A percentile compares a stretch with the other conserved stretches of the same genome.
Evolutionary conservation across 2,113 vertebrate species (phyloP).

Genomic region (Accipiter virgatus): DNA sequence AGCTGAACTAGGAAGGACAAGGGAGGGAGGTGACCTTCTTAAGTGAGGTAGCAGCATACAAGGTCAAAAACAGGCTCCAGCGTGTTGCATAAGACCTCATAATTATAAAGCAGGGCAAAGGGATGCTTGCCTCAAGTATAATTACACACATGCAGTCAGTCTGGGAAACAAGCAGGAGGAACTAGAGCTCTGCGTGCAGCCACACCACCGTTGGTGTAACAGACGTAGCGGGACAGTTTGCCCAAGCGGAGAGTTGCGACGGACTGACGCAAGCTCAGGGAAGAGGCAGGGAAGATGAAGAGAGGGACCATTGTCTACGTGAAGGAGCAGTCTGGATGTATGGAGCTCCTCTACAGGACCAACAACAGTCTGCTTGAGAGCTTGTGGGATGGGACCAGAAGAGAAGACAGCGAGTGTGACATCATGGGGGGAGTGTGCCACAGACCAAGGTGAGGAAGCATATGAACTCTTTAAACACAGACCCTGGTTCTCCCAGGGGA

Average conservation of each 20-base stretch:
- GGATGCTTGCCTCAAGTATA: not conserved
- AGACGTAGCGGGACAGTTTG: not conserved
- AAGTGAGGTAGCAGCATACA: not conserved
- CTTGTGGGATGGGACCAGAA: not conserved
- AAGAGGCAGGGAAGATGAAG: not conserved
- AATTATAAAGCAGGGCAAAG: not conserved
- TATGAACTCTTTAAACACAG: not conserved
- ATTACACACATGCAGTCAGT: not conserved
- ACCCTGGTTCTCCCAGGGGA: not conserved
- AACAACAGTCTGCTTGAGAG: not conserved
- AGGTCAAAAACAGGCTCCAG: not conserved
- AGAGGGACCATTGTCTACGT: not conserved
- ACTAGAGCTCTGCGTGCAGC: not conserved
- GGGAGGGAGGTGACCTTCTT: not conserved
- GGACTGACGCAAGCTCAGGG: not conserved
- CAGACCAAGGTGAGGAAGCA: not conserved
- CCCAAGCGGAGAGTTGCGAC: not conserved
- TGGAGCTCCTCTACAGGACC: not conserved
- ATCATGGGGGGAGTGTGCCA: not conserved
- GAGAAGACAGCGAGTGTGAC: not conserved
- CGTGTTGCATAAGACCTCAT: not conserved
- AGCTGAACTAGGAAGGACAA: not conserved
- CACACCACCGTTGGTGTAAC: not conserved
- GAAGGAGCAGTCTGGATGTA: not conserved
- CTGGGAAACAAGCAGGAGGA: not conserved